Evolutionary conservation across 2,113 vertebrate species (phyloP), one percentile per base, ranked within the genome.

Genomic region (Arothron firmamentum): DNA sequence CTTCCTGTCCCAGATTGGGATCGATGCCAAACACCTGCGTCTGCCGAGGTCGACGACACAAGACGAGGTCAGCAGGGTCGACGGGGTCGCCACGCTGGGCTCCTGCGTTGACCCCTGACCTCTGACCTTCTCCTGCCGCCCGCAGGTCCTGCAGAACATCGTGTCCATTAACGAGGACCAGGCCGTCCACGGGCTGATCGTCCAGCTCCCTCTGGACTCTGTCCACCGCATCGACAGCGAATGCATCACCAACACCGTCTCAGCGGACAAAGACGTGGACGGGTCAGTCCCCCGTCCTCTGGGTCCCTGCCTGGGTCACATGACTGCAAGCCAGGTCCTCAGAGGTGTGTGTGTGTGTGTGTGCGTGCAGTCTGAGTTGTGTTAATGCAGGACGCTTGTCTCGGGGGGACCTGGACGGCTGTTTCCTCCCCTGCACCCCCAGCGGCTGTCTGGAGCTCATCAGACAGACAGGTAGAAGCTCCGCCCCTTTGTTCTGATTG

Each of bases 371-470:
- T 51, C 82, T 99, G 77, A 96, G 91, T 62, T 95, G 94, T 70
- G 78, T 96, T 65, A 97, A 89, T 70, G 96, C 96, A 51, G 96
- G 96, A 18, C 96, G 93, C 56, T 87, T 99, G 56, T 93, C 96
- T 46, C 93, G 96, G 73, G 97, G 96, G 1, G 93, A 98, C 31
- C 88, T 98, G 11, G 85, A 75, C 0, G 74, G 91, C 87, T 98
- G 96, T 67, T 97, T 97, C 82, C 89, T 98, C 66, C 96, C 96
- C 1, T 99, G 96, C 77, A 98, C 97, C 0, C 96, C 96, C 11
- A 96, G 93, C 70, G 95, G 95, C 79, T 98, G 96, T 84, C 90
- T 99, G 93, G 92, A 96, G 76, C 95, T 98, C 31, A 98, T 99
- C 90, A 92, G 86, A 72, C 88, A 94, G 79, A 94, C 95, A 84